Evolutionary conservation across 92 coral and sea anemone species (phyloP).

Genomic region (Palythoa grandiflora): DNA sequence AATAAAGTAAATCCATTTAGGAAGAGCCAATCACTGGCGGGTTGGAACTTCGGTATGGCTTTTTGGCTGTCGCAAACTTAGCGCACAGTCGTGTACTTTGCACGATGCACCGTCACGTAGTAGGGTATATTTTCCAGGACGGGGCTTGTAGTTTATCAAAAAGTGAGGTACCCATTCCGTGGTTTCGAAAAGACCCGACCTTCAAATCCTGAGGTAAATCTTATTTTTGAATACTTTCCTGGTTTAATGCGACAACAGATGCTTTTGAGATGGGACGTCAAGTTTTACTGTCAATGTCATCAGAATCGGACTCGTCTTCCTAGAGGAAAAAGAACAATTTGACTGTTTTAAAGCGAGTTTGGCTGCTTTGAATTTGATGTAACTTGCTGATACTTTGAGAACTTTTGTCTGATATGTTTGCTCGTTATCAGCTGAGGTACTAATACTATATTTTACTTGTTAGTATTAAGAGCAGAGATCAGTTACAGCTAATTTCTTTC

Average conservation of each 20-base stretch:
- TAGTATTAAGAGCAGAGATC: neutral
- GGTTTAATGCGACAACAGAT: neutral
- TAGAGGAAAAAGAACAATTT: neutral
- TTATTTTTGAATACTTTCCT: neutral
- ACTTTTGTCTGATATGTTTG: neutral
- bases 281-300: neutral
- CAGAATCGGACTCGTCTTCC: neutral
- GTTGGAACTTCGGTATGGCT: neutral
- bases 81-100: conserved; percentile 2
- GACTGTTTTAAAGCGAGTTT: neutral
- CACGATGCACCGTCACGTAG: neutral
- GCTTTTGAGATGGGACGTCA: neutral
- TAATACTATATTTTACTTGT: neutral
- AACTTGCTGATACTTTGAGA: neutral
- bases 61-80: neutral
- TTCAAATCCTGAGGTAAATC: neutral
- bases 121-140: neutral
- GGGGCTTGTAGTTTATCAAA: neutral
- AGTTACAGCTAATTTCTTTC: neutral
- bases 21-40: neutral
- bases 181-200: neutral
- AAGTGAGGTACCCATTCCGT: neutral
- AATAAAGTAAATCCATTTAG: neutral
- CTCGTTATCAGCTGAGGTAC: neutral
- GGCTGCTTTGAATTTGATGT: neutral